phyloP scores from a whole-genome alignment of 2,797 vertebrate genomes.

The Bradypodion ventrale region DNA sequence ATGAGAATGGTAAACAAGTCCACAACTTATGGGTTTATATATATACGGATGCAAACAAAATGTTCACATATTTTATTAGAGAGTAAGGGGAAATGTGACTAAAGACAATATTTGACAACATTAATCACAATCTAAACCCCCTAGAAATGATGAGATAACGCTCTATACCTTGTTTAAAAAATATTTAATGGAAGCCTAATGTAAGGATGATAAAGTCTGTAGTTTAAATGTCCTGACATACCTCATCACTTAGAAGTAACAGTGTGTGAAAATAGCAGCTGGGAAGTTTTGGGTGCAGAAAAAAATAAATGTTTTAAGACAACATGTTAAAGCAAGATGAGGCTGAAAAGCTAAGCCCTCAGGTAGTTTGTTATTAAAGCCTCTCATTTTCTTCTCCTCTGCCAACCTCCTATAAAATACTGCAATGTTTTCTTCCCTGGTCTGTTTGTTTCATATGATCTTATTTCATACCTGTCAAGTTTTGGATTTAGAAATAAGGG shows the following conservation, averaged over 20 bases:
- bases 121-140: slow-evolving; percentile 12
- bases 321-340: neutral
- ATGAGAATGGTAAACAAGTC: neutral
- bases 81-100: neutral
- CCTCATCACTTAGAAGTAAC: slow-evolving; percentile 11
- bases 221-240: slow-evolving; percentile 1
- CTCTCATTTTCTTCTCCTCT: neutral
- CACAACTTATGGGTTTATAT: neutral
- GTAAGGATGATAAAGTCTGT: slow-evolving; percentile 13
- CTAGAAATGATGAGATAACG: neutral
- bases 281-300: slow-evolving; percentile 1
- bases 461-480: no score
- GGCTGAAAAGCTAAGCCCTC: neutral
- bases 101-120: slow-evolving; percentile 13
- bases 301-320: neutral
- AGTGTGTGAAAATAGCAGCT: slow-evolving; percentile 2
- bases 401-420: neutral
- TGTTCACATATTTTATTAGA: slow-evolving; percentile 13
- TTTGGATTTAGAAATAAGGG: no score
- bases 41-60: neutral
- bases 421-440: neutral
- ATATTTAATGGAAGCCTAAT: neutral
- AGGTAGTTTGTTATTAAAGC: neutral
- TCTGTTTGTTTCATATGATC: slow-evolving; percentile 6
- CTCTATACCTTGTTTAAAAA: neutral